These are phyloP conservation scores for Antidorcas marsupialis DNA, from an alignment of 2,113 vertebrate genomes.

Conservation along the genomic window DNA sequence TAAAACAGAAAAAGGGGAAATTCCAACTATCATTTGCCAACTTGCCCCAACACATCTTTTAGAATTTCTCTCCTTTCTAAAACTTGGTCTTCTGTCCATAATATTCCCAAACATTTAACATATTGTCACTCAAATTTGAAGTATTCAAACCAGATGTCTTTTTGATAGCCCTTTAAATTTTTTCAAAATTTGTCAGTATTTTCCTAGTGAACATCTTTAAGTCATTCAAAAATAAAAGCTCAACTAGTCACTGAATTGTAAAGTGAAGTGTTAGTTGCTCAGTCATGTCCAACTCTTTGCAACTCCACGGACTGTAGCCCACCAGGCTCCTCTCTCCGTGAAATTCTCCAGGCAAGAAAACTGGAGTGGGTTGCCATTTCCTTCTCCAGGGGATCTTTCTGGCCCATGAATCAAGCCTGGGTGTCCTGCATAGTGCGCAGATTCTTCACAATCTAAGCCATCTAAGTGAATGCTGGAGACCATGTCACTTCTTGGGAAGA, in stretches of 20 bases:
- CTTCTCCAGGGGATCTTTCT: not conserved
- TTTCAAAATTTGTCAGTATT: not conserved
- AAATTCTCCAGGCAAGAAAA: not conserved
- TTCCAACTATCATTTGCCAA: not conserved
- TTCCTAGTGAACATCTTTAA: not conserved
- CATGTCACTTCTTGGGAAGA: not conserved
- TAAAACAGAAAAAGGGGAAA: not conserved
- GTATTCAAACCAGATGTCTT: not conserved
- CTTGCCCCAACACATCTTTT: not conserved
- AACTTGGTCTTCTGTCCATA: not conserved
- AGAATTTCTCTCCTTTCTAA: not conserved
- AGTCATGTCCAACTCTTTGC: not conserved
- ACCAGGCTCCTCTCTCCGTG: not conserved
- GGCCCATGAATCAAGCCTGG: not conserved
- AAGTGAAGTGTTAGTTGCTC: not conserved
- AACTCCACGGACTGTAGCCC: not conserved
- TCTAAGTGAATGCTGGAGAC: not conserved
- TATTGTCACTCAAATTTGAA: not conserved
- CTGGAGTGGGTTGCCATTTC: not conserved
- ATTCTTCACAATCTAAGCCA: not conserved
- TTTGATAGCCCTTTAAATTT: not conserved
- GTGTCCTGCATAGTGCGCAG: not conserved
- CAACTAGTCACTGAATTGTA: not conserved
- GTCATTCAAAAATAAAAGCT: not conserved
- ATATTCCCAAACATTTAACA: not conserved